Evolutionary conservation across 2,888 invertebrate species (phyloP), one percentile per base, ranked within the genome.

Genomic region (Antitype chi): DNA sequence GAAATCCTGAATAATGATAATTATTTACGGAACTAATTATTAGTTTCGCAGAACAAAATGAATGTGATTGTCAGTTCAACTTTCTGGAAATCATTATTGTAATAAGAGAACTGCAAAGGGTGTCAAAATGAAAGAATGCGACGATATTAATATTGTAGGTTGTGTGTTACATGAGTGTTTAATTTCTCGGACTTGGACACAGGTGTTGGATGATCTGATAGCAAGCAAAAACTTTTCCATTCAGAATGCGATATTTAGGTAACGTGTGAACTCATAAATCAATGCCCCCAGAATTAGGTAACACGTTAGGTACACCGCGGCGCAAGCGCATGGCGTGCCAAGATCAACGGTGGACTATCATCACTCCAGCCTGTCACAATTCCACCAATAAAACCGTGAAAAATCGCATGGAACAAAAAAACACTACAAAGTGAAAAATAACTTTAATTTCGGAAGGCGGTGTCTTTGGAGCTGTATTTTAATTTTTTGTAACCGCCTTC

Each of bases 291-390:
- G 72, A 80, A 80, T 49, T 78, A 80, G 84, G 79, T 81, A 67
- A 78, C 52, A 52, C 13, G 80, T 76, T 67, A n/a, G n/a, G n/a
- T n/a, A 80, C 47, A 49, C 4, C 28, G 67, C 32, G 38, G 57
- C 63, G 38, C 59, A 55, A 11, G 32, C 62, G 70, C 59, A 59
- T 38, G 63, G 25, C 47, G 64, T 78, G 86, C 78, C 86, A 87
- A 81, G 67, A 84, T 80, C 80, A 73, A 81, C 81, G 64, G 59
- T 43, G 62, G 52, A 38, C 60, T 70, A 67, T 81, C 69, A 60
- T 72, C 70, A 70, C 62, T 71, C 55, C 70, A 57, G 53, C 32
- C 53, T 67, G 68, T 38, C 68, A n/a, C 70, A 59, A 47, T 63
- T 28, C 49, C 64, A 64, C 64, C 38, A 72, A 68, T 77, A 28